phyloP scores from a whole-genome alignment of 2,888 invertebrate genomes.

The Gibbula magus region DNA sequence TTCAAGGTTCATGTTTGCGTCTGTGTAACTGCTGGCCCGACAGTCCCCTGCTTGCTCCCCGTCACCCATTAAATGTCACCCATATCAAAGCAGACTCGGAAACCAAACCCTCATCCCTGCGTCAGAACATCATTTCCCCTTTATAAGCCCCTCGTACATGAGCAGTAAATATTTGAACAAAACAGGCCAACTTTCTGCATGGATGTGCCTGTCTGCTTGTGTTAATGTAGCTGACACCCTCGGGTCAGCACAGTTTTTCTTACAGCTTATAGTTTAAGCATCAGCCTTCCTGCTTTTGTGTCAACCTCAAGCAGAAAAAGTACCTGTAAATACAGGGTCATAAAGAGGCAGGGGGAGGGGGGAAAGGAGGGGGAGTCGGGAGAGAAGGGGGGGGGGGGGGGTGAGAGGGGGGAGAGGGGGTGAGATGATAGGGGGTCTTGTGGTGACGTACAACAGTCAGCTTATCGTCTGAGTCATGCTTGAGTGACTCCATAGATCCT shows the following conservation, averaged over 20 bases:
- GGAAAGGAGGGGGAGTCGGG: too few relatives aligned
- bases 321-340: background rate
- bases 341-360: too few relatives aligned
- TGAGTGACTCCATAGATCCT: background rate
- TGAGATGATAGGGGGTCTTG: too few relatives aligned
- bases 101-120: background rate
- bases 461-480: background rate
- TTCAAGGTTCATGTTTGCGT: background rate
- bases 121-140: background rate
- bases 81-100: background rate
- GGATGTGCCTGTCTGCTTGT: background rate
- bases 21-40: background rate
- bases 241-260: background rate
- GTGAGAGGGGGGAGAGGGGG: too few relatives aligned
- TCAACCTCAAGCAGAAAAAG: background rate
- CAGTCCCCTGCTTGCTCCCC: background rate
- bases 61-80: slow-evolving; percentile 6
- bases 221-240: slow-evolving; percentile 4
- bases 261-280: slow-evolving; percentile 7
- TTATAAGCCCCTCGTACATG: background rate
- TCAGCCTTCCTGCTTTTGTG: background rate
- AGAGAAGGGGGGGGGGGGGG: too few relatives aligned
- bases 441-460: too few relatives aligned
- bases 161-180: slow-evolving; percentile 13
- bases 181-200: slow-evolving; percentile 5